Evolutionary conservation across 2,888 invertebrate genomes (phyloP), one percentile per base, ranked within the genome.

Genomic region (Plemyria rubiginata): DNA sequence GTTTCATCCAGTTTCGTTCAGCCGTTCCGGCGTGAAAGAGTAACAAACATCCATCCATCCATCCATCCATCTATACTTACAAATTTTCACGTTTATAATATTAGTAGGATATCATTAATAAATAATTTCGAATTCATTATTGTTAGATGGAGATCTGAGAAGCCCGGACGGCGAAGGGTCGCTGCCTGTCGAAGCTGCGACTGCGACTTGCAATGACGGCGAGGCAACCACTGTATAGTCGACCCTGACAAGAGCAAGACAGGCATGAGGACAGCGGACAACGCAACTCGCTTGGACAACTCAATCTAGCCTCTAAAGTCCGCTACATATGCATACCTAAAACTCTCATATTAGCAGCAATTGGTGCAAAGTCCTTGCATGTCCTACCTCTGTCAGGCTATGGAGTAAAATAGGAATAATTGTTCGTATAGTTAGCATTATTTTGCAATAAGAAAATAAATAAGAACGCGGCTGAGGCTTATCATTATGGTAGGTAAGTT

Each of bases 81-180:
- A n/a, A n/a, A n/a, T n/a, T n/a, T n/a, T n/a, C n/a, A n/a, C n/a
- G n/a, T n/a, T n/a, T n/a, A n/a, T n/a, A n/a, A n/a, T n/a, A n/a
- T n/a, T n/a, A n/a, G n/a, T n/a, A n/a, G n/a, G n/a, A n/a, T n/a
- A n/a, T n/a, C n/a, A n/a, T n/a, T n/a, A n/a, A n/a, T n/a, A n/a
- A n/a, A n/a, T n/a, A n/a, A n/a, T n/a, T n/a, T n/a, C n/a, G n/a
- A n/a, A n/a, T n/a, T n/a, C 7, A 7, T 43, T 11, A 56, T 66
- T 70, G 0, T 73, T 16, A 96, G 93, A 94, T 60, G 66, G 50
- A 15, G 51, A 68, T 70, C 64, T 54, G 60, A 49, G 13, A 28
- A 49, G 64, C 9, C 64, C 66, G 67, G 68, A 54, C 52, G 70
- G 66, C 70, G 69, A 62, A 63, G 67, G 65, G 59, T 66, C 63